Evolutionary conservation across 1,140 invertebrate species (phyloP).

Genomic region (Meteorus sp.): DNA sequence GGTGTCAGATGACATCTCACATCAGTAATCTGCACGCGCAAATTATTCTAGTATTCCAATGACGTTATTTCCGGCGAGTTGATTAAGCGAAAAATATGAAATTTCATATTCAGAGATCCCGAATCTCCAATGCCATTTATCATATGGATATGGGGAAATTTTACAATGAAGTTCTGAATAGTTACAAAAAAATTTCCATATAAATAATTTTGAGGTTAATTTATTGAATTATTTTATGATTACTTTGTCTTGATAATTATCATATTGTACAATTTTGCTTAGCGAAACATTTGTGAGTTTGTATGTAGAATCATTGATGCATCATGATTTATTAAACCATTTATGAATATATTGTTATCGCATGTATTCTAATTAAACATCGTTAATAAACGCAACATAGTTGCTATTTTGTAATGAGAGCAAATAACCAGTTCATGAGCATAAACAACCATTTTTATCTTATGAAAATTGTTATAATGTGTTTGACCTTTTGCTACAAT

Average conservation of each 20-base stretch:
- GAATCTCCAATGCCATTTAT: not conserved
- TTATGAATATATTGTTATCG: not conserved
- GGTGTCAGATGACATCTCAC: slow-evolving; percentile 44
- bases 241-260: slow-evolving; percentile 1
- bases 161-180: too few relatives aligned
- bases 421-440: too few relatives aligned
- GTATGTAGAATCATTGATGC: too few relatives aligned
- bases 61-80: slow-evolving; percentile 44
- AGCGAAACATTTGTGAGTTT: not conserved
- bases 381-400: not conserved
- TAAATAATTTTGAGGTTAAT: too few relatives aligned
- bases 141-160: too few relatives aligned
- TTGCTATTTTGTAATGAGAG: too few relatives aligned
- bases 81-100: slow-evolving; percentile 45
- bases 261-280: slow-evolving; percentile 1
- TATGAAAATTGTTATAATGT: too few relatives aligned
- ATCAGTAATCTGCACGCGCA: slow-evolving; percentile 36
- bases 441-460: too few relatives aligned
- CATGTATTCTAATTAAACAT: not conserved
- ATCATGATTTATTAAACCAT: not conserved
- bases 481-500: too few relatives aligned
- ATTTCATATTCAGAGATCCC: slow-evolving; percentile 26
- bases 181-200: too few relatives aligned
- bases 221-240: too few relatives aligned
- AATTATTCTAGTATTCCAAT: slow-evolving; percentile 26